These are phyloP conservation scores for Coregonus suidteri DNA, from an alignment of 2,797 vertebrate genomes.

Conservation along the genomic window DNA sequence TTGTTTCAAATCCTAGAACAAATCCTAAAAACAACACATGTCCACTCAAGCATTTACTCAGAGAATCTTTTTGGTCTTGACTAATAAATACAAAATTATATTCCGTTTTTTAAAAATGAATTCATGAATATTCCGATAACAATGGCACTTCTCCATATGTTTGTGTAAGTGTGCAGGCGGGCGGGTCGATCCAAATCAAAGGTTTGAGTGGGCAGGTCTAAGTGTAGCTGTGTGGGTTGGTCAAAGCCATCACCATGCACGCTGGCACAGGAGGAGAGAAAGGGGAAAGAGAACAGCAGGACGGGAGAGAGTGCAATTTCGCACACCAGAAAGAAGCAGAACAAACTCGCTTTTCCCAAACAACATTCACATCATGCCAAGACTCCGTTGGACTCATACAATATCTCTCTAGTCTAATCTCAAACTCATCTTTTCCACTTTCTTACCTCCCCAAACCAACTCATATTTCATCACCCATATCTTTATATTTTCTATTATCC, in stretches of 20 bases:
- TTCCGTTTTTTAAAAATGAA: background rate
- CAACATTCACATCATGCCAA: conserved; percentile 39
- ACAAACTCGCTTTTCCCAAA: conserved; percentile 49
- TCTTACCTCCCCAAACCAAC: conserved; percentile 73
- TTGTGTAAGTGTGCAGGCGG: conserved; percentile 12
- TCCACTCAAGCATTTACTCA: background rate
- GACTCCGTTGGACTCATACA: conserved; percentile 62
- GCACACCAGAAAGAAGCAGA: conserved; percentile 20
- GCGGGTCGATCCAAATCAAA: conserved; percentile 35
- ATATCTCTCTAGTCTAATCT: conserved; percentile 79
- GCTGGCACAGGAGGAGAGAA: conserved; percentile 10
- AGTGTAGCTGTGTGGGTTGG: conserved; percentile 40
- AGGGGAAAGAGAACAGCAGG: conserved; percentile 55
- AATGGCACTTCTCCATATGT: background rate
- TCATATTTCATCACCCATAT: conserved; percentile 78
- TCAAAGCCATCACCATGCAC: conserved; percentile 35
- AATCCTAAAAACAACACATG: conserved; percentile 46
- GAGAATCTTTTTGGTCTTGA: background rate
- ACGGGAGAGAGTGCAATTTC: conserved; percentile 57
- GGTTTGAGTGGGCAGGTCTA: conserved; percentile 38
- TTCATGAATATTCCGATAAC: conserved; percentile 22
- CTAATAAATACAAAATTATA: background rate
- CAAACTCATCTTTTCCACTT: conserved; percentile 74
- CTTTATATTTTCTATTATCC: conserved; percentile 82
- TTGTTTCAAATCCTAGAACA: no score